A percentile compares a stretch with the other conserved stretches of the same genome.
phyloP scores from a whole-genome alignment of 2,113 vertebrate species.

The Istiophorus platypterus region DNA sequence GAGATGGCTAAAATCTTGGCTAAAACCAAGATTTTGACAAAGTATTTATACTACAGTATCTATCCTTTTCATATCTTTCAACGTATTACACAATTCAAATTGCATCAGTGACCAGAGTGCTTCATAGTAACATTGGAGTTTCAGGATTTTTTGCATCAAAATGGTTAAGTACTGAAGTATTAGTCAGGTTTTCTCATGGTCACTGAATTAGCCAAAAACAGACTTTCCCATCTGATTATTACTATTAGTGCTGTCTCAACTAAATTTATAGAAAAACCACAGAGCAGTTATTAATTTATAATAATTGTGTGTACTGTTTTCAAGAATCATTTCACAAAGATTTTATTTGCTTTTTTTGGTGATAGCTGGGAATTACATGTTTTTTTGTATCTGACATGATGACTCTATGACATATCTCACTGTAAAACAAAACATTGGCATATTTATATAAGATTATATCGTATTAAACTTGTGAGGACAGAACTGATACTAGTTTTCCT shows the following conservation, averaged over 20 bases:
- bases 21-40: too few species aligned
- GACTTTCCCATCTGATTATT: constrained; percentile 19
- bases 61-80: not conserved
- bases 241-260: too few species aligned
- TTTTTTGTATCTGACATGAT: not conserved
- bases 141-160: constrained; percentile 1
- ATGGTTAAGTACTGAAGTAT: not conserved
- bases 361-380: not conserved
- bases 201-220: constrained; percentile 22
- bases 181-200: not conserved
- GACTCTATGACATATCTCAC: not conserved
- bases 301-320: not conserved
- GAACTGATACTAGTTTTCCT: constrained; percentile 9
- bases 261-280: not conserved
- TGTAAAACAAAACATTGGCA: not conserved
- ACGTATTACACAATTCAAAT: not conserved
- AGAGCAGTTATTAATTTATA: not conserved
- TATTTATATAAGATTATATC: not conserved
- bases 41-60: not conserved
- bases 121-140: constrained; percentile 13
- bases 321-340: not conserved
- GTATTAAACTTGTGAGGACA: not conserved
- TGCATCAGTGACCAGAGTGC: not conserved
- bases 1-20: too few species aligned
- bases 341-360: not conserved